phyloP scores from a whole-genome alignment of 2,888 invertebrate genomes.

The Amblyjoppa proteus region DNA sequence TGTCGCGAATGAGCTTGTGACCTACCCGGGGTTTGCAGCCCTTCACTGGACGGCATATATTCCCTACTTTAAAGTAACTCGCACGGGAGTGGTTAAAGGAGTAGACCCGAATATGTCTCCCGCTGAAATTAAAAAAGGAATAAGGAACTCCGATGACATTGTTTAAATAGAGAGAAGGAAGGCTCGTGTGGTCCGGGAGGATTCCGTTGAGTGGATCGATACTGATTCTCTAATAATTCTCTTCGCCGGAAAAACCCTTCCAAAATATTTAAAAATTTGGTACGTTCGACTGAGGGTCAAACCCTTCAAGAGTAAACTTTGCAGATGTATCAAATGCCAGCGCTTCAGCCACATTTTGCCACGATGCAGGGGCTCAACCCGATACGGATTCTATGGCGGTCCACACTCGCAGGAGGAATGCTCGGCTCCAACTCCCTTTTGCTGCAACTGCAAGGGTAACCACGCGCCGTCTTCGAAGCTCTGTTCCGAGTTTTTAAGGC shows the following conservation, averaged over 20 bases:
- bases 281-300: conserved; percentile 12
- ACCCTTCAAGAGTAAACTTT: neutral
- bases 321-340: conserved; percentile 4
- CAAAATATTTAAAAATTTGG: conserved; percentile 4
- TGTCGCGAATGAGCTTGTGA: conserved; percentile 3
- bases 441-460: conserved; percentile 11
- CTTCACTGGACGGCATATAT: conserved; percentile 13
- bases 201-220: neutral
- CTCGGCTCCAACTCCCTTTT: neutral
- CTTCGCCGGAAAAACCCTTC: conserved; percentile 1
- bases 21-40: neutral
- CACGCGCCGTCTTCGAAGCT: neutral
- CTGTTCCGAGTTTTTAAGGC: neutral
- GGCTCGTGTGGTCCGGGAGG: too few species aligned
- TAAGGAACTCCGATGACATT: neutral
- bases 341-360: neutral
- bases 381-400: neutral
- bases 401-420: neutral
- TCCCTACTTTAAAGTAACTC: conserved; percentile 7
- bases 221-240: neutral
- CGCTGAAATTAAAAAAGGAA: conserved; percentile 11
- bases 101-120: conserved; percentile 8
- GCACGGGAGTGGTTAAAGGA: neutral
- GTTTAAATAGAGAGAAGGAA: neutral
- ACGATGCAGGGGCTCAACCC: neutral